Percentiles rank a stretch among this genome's conserved stretches.
These are phyloP conservation scores for Procambarus virginalis DNA, from an alignment of 1,140 invertebrate species.

Conservation along the genomic window DNA sequence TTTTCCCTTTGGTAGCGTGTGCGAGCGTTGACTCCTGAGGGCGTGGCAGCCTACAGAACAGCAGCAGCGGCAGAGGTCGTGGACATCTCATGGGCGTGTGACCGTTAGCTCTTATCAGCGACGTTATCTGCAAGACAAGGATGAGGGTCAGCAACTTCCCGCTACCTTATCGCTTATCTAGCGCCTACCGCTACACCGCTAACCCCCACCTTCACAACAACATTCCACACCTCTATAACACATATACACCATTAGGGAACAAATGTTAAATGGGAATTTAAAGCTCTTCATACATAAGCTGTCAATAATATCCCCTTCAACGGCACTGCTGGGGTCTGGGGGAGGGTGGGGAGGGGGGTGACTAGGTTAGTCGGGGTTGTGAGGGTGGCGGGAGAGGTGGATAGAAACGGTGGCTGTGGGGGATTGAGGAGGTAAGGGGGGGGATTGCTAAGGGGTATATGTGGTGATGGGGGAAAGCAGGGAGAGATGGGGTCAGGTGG, in stretches of 20 bases:
- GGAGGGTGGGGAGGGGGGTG: too few species aligned
- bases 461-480: not conserved
- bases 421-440: not conserved
- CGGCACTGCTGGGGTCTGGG: too few species aligned
- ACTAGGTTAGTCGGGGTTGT: too few species aligned
- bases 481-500: not conserved
- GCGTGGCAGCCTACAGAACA: conserved; percentile 18
- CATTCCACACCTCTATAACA: too few species aligned
- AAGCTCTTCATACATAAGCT: too few species aligned
- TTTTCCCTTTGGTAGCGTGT: not conserved
- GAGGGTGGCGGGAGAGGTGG: too few species aligned
- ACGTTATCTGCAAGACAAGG: conserved; percentile 62
- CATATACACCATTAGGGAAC: too few species aligned
- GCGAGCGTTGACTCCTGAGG: conserved; percentile 27
- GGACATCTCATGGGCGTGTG: conserved; percentile 49
- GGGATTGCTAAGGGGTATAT: not conserved
- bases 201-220: not conserved
- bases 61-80: not conserved
- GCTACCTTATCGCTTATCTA: conserved; percentile 62
- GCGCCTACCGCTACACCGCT: conserved; percentile 35
- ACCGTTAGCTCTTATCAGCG: conserved; percentile 59
- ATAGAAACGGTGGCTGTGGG: too few species aligned
- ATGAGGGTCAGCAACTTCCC: conserved; percentile 65
- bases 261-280: too few species aligned
- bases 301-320: too few species aligned